A percentile compares a stretch with the other conserved stretches of the same genome.
These are phyloP conservation scores for Strigamia transsilvanica DNA, from an alignment of 2,888 invertebrate species.

Conservation along the genomic window DNA sequence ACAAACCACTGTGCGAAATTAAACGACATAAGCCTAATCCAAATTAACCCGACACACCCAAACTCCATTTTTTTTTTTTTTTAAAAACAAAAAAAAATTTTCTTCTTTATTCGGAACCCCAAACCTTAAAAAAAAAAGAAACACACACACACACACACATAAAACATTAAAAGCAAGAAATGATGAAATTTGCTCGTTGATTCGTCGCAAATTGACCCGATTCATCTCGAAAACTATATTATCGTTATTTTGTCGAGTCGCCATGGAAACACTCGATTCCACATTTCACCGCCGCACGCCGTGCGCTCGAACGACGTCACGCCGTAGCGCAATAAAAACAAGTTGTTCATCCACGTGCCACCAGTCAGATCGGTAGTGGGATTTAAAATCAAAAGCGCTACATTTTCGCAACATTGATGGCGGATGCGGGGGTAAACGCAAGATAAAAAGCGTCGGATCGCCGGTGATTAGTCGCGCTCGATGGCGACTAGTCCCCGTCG, in stretches of 20 bases:
- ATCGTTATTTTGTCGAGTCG: neutral
- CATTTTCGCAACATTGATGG: neutral
- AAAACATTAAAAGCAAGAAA: neutral
- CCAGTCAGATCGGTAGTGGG: neutral
- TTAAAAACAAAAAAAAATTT: neutral
- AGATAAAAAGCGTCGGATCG: too few relatives aligned
- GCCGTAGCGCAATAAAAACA: neutral
- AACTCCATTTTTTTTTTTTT: too few relatives aligned
- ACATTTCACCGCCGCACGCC: neutral
- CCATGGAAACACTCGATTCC: neutral
- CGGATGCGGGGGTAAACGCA: neutral
- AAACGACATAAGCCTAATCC: neutral
- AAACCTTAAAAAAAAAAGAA: too few relatives aligned
- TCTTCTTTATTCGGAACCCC: too few relatives aligned
- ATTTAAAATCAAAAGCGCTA: neutral
- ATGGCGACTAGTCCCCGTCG: slow-evolving; percentile 23
- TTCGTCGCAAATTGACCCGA: neutral
- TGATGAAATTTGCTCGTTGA: slow-evolving; percentile 2
- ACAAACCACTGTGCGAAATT: neutral
- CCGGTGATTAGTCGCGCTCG: neutral
- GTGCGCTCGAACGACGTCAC: neutral
- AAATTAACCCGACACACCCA: too few relatives aligned
- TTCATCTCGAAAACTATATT: neutral
- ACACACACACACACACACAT: too few relatives aligned
- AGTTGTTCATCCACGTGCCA: slow-evolving; percentile 26